Evolutionary conservation across 2,797 vertebrate species (phyloP).

Genomic region (Discoglossus pictus): DNA sequence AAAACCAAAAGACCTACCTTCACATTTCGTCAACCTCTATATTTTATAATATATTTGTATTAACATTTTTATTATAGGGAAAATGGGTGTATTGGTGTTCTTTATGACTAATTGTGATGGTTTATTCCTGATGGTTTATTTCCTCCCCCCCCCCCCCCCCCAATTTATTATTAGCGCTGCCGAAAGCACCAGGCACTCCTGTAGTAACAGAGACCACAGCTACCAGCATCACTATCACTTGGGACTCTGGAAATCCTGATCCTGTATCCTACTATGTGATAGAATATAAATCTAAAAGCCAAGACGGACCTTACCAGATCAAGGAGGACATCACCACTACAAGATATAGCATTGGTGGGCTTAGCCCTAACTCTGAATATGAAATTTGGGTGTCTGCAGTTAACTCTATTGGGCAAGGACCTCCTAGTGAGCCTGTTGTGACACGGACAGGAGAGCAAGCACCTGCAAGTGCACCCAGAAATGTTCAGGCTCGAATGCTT

Average conservation of each 20-base stretch:
- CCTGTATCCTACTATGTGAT: slow-evolving; percentile 95
- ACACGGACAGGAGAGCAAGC: slow-evolving; percentile 94
- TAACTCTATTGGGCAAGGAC: slow-evolving; percentile 96
- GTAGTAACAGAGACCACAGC: slow-evolving; percentile 96
- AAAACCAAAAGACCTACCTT: too few relatives aligned
- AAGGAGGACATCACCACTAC: slow-evolving; percentile 96
- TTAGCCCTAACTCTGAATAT: slow-evolving; percentile 96
- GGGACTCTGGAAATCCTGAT: slow-evolving; percentile 98
- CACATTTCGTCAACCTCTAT: too few relatives aligned
- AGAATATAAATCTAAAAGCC: slow-evolving; percentile 92
- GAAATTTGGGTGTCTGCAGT: slow-evolving; percentile 94
- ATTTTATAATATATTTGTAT: too few relatives aligned
- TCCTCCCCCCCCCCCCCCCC: too few relatives aligned
- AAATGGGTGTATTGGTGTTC: too few relatives aligned
- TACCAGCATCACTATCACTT: slow-evolving; percentile 97
- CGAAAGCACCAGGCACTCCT: slow-evolving; percentile 92
- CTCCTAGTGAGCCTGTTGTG: slow-evolving; percentile 91
- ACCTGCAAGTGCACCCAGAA: slow-evolving; percentile 90
- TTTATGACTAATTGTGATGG: too few relatives aligned
- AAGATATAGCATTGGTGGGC: slow-evolving; percentile 95
- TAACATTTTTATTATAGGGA: too few relatives aligned
- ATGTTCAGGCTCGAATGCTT: slow-evolving; percentile 91
- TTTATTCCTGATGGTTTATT: neutral
- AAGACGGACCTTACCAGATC: slow-evolving; percentile 93
- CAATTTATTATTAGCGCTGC: slow-evolving; percentile 79